These are phyloP conservation scores for Gortyna flavago DNA, from an alignment of 2,888 invertebrate genomes.

Conservation along the genomic window DNA sequence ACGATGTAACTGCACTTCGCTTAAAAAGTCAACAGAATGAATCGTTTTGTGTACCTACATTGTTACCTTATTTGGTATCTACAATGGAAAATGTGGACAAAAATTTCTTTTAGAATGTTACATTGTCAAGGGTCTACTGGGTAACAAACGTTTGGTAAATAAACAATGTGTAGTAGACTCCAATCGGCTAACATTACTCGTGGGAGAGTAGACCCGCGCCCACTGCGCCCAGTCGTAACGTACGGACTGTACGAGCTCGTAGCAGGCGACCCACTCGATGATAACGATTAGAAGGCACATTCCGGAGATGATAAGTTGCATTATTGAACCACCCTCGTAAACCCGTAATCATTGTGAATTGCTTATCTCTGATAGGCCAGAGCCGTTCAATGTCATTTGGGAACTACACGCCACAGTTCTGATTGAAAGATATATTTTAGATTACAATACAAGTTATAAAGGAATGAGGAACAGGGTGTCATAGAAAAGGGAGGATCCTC, in stretches of 20 bases:
- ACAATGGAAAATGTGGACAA: neutral
- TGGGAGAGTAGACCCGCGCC: neutral
- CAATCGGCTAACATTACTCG: conserved; percentile 4
- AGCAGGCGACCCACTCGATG: neutral
- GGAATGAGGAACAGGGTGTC: no score
- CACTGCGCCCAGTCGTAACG: neutral
- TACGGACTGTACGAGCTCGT: neutral
- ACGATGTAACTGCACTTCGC: conserved; percentile 27
- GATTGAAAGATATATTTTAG: neutral
- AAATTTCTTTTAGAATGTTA: neutral
- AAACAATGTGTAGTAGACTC: conserved; percentile 20
- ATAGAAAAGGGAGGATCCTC: no score
- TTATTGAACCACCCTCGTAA: no score
- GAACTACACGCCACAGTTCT: neutral
- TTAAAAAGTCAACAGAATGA: conserved; percentile 25
- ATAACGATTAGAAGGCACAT: neutral
- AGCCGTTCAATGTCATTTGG: neutral
- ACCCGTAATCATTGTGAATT: neutral
- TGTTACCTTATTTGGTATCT: conserved; percentile 7
- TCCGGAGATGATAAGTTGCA: no score
- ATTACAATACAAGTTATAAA: neutral
- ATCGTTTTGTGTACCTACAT: conserved; percentile 27
- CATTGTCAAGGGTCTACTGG: neutral
- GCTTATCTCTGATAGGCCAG: neutral
- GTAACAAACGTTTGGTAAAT: conserved; percentile 5